These are phyloP conservation scores for Drosophila santomea DNA, from an alignment of 1,140 invertebrate genomes.

Conservation along the genomic window DNA sequence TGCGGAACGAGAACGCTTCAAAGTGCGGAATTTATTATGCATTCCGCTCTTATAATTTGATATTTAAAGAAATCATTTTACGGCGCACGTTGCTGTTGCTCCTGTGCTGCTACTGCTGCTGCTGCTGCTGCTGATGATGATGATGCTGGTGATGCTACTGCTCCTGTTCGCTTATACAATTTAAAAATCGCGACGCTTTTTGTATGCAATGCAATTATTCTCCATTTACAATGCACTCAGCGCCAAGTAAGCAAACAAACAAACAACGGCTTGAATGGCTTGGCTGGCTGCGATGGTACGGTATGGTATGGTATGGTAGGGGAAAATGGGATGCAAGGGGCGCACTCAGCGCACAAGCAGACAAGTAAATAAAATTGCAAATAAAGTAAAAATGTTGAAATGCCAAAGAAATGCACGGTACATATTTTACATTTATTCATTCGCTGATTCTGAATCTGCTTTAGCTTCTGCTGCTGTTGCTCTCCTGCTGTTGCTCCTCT, in stretches of 20 bases:
- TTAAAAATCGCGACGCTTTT: constrained; percentile 67
- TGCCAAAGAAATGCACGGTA: constrained; percentile 81
- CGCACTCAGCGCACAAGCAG: constrained; percentile 34
- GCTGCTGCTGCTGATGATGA: not conserved
- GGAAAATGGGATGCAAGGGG: not conserved
- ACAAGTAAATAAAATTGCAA: constrained; percentile 82
- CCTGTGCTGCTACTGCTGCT: constrained; percentile 1
- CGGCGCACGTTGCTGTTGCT: constrained; percentile 16
- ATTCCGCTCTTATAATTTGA: constrained; percentile 43
- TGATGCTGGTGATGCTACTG: constrained; percentile 12
- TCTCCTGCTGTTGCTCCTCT: constrained; percentile 9
- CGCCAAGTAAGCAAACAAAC: constrained; percentile 59
- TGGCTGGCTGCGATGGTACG: constrained; percentile 2
- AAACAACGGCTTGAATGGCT: constrained; percentile 58
- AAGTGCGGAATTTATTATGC: constrained; percentile 52
- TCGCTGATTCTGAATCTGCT: constrained; percentile 57
- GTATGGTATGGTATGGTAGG: not conserved
- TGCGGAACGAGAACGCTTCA: constrained; percentile 61
- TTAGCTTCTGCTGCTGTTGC: constrained; percentile 19
- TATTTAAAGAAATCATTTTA: constrained; percentile 66
- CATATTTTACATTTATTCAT: constrained; percentile 83
- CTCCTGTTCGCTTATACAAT: constrained; percentile 60
- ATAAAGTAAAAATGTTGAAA: constrained; percentile 80
- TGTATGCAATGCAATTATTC: constrained; percentile 75
- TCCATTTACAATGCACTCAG: constrained; percentile 82